Conservation (phyloP, 1,140 invertebrate genomes). For the Anthonomus grandis region DNA sequence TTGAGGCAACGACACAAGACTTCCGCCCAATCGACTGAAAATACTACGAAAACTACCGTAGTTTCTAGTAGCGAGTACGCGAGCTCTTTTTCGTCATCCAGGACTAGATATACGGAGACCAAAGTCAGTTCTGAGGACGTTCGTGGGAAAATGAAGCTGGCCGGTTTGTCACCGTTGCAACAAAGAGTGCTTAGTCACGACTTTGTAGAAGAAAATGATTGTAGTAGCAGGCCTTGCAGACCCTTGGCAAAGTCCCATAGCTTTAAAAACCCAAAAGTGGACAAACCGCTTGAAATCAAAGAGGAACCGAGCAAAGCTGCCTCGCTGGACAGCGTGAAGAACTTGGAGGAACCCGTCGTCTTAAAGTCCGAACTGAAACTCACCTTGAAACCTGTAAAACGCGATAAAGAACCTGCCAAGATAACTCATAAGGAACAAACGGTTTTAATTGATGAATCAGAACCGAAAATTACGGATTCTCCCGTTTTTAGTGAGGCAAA, state of each 20-base stretch:
- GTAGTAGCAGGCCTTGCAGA: conserved; percentile 55
- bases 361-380: conserved; percentile 22
- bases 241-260: conserved; percentile 64
- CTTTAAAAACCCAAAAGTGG: conserved; percentile 51
- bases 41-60: conserved; percentile 9
- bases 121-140: conserved; percentile 36
- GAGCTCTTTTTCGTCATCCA: conserved; percentile 3
- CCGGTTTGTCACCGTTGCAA: conserved; percentile 54
- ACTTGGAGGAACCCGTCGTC: conserved; percentile 48
- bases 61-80: conserved; percentile 9
- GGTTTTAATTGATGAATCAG: background rate
- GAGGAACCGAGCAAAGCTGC: conserved; percentile 29
- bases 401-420: background rate
- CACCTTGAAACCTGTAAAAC: conserved; percentile 12
- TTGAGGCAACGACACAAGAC: conserved; percentile 36
- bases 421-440: background rate
- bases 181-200: conserved; percentile 43
- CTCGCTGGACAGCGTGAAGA: conserved; percentile 58
- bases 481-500: background rate
- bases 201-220: conserved; percentile 40
- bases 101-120: conserved; percentile 9
- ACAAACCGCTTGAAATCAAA: background rate
- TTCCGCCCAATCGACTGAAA: conserved; percentile 12
- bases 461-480: background rate
- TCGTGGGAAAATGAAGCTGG: conserved; percentile 49